Evolutionary conservation across 1,140 invertebrate genomes (phyloP), one percentile per base, ranked within the genome.

Genomic region (Archivesica marissinica): DNA sequence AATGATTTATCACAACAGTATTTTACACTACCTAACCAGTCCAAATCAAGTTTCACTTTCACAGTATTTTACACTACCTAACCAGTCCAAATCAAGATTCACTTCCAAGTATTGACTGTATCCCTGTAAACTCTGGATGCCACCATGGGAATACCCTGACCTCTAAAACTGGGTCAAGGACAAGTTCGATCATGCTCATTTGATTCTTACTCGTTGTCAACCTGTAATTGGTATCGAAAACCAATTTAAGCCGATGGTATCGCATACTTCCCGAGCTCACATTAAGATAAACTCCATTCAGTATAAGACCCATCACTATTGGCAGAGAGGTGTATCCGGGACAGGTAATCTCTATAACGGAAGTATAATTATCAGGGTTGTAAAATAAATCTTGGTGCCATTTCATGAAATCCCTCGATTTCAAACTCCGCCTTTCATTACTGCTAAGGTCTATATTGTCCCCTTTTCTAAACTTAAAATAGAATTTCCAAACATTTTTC

Each of bases 341-440:
- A 75, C 80, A 83, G 20, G 80, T 83, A 9, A 83, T 70, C 50
- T 83, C 80, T 23, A 83, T 35, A 56, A 83, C 38, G 4, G 68
- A 83, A 15, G 47, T 20, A 0, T 41, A 30, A 28, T 59, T 35
- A 41, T 83, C 68, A 11, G 80, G 80, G 38, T 83, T 83, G 35
- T 83, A 83, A 28, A 56, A 56, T 33, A 74, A 64, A 54, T 83
- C 80, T 20, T 83, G 80, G 59, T 83, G 80, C 80, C 80, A 83
- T 61, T 72, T 74, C 23, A 23, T 23, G 75, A 83, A 83, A 6
- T 59, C 66, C 15, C 41, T 30, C 20, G 80, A 83, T 9, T 50
- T 74, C 0, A 83, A 2, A 20, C 54, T 44, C n/a, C 30, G 4
- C 25, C 54, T 54, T 39, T 61, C 33, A 44, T 83, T 74, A 20